Evolutionary conservation across 2,888 invertebrate genomes (phyloP), one percentile per base, ranked within the genome.

Genomic region (Melinaea menophilus): DNA sequence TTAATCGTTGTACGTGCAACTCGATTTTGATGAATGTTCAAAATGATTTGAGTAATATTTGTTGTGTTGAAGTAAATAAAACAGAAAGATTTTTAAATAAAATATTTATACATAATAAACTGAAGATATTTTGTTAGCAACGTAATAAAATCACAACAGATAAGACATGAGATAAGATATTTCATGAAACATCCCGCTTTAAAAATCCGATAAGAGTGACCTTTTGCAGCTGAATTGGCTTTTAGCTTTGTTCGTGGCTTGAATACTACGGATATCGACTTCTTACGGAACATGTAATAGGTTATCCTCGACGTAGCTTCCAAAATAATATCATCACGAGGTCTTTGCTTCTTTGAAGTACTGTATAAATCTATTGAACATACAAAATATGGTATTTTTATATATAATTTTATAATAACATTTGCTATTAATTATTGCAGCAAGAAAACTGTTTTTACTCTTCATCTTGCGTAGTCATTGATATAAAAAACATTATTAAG

Each of bases 171-270:
- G 9, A 22, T 31, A n/a, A 22, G 22, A 4, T 48, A 51, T 51
- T 51, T 51, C 51, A 31, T 51, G 11, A 55, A 55, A 22, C 5
- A 13, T 55, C 61, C 45, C 46, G 58, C 61, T 59, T 59, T 54
- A 37, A 56, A 56, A 66, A 66, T 63, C 61, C 54, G 66, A 59
- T 63, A 63, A 63, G 61, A 63, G 58, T 66, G 66, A 66, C 66
- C 66, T 66, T 61, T 66, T 51, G 55, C 56, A 56, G 61, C 56
- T 56, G 56, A 66, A 63, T 66, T 63, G 63, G 61, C 63, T 66
- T 66, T 63, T 63, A 61, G 66, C 61, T 51, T 37, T 56, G 54
- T 45, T 61, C 63, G 66, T 66, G 66, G 61, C 58, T 51, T 22
- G 61, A 64, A 64, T 64, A 64, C 57, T 57, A 22, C 31, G 46